These are phyloP conservation scores for Melipona bicolor DNA, from an alignment of 2,888 invertebrate genomes.

Conservation along the genomic window DNA sequence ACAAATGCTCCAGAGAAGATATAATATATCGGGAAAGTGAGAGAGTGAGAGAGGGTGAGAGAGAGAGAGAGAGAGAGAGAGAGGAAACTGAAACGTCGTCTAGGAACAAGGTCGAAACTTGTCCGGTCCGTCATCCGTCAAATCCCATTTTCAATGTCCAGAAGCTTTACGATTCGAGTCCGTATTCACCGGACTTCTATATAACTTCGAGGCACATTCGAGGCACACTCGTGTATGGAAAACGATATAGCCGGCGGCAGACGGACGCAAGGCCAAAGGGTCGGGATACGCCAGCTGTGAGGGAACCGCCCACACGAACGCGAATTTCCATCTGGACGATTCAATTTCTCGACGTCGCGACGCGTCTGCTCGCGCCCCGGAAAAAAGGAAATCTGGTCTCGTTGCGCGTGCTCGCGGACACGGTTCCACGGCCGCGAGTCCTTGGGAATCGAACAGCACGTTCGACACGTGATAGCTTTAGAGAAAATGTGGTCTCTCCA, in stretches of 20 bases:
- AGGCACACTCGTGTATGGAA: conserved; percentile 7
- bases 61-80: not conserved
- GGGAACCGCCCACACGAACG: conserved; percentile 13
- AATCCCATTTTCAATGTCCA: conserved; percentile 50
- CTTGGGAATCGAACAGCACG: conserved; percentile 6
- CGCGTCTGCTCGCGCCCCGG: not conserved
- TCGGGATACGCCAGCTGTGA: not conserved
- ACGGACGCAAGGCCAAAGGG: not conserved
- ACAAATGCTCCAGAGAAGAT: conserved; percentile 10
- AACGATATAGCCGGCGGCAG: conserved; percentile 26
- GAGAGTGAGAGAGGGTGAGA: not conserved
- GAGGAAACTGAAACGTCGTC: conserved; percentile 8
- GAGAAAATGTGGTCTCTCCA: conserved; percentile 5
- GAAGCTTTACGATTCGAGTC: conserved; percentile 45
- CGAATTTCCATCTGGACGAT: conserved; percentile 71
- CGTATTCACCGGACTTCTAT: conserved; percentile 39
- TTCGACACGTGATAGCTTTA: not conserved
- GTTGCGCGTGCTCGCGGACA: not conserved
- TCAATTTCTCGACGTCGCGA: conserved; percentile 68
- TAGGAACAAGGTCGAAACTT: conserved; percentile 24
- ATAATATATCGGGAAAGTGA: not conserved
- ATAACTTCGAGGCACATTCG: conserved; percentile 22
- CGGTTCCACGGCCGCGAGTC: not conserved
- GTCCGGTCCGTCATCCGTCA: conserved; percentile 31
- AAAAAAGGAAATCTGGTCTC: not conserved